phyloP scores from a whole-genome alignment of 2,888 invertebrate genomes.

The Latheticus oryzae region DNA sequence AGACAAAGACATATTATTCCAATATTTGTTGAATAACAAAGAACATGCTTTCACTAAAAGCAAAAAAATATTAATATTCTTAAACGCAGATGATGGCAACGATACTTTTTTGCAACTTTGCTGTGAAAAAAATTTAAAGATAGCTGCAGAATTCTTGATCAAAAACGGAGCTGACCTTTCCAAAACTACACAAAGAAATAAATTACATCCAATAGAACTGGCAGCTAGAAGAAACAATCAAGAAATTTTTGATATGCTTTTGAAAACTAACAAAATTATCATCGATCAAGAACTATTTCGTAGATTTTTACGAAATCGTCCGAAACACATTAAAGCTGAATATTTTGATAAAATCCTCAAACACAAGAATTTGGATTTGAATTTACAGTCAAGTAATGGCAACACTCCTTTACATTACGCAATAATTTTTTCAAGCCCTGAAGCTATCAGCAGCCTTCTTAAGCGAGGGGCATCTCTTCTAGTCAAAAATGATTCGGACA shows the following conservation, averaged over 20 bases:
- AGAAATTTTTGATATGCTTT: constrained; percentile 28
- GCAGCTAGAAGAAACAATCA: constrained; percentile 29
- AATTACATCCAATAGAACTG: constrained; percentile 28
- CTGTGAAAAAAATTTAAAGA: constrained; percentile 22
- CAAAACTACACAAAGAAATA: constrained; percentile 29
- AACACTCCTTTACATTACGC: constrained; percentile 40
- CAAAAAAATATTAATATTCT: background rate
- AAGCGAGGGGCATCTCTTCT: constrained; percentile 30
- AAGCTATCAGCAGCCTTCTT: constrained; percentile 23
- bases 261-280: constrained; percentile 12
- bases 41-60: constrained; percentile 16
- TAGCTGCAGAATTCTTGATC: constrained; percentile 20
- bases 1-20: constrained; percentile 16
- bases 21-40: constrained; percentile 6
- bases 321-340: constrained; percentile 27
- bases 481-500: constrained; percentile 12
- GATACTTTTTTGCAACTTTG: constrained; percentile 30
- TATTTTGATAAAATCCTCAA: constrained; percentile 33
- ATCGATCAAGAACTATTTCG: constrained; percentile 21
- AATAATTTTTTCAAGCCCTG: constrained; percentile 22
- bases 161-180: constrained; percentile 17
- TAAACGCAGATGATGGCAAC: constrained; percentile 32
- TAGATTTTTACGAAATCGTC: constrained; percentile 17
- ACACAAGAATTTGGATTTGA: constrained; percentile 23
- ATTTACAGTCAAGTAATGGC: constrained; percentile 20